A percentile compares a stretch with the other conserved stretches of the same genome.
Conservation (phyloP, 2,113 vertebrate species). For the Nymphicus hollandicus region DNA sequence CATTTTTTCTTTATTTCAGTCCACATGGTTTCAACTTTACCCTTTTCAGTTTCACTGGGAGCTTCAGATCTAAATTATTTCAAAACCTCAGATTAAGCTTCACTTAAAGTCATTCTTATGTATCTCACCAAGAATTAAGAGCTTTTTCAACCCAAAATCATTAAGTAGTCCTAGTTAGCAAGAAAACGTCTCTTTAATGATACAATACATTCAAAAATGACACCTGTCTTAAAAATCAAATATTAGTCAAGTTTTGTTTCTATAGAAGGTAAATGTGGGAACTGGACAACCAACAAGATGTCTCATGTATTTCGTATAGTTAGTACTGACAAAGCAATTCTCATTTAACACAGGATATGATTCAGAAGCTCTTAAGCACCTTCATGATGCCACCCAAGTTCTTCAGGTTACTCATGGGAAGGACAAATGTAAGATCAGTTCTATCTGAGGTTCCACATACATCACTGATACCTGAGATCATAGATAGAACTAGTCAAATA, state of each 20-base stretch:
- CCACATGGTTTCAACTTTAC: conserved; percentile 15
- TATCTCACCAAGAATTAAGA: background rate
- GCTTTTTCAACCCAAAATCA: background rate
- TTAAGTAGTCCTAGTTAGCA: background rate
- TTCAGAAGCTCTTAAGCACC: background rate
- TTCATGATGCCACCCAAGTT: background rate
- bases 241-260: background rate
- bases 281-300: background rate
- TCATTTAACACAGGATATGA: background rate
- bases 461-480: background rate
- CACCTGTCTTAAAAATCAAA: background rate
- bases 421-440: background rate
- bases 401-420: background rate
- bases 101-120: background rate
- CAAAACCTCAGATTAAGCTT: conserved; percentile 1
- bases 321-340: background rate
- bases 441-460: background rate
- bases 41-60: conserved; percentile 20
- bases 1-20: conserved; percentile 34
- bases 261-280: background rate
- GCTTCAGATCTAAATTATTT: conserved; percentile 1
- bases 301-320: background rate
- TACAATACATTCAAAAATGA: background rate
- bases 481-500: background rate
- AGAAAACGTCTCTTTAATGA: background rate